phyloP scores from a whole-genome alignment of 2,113 vertebrate species.

The Periophthalmodon schlosseri region DNA sequence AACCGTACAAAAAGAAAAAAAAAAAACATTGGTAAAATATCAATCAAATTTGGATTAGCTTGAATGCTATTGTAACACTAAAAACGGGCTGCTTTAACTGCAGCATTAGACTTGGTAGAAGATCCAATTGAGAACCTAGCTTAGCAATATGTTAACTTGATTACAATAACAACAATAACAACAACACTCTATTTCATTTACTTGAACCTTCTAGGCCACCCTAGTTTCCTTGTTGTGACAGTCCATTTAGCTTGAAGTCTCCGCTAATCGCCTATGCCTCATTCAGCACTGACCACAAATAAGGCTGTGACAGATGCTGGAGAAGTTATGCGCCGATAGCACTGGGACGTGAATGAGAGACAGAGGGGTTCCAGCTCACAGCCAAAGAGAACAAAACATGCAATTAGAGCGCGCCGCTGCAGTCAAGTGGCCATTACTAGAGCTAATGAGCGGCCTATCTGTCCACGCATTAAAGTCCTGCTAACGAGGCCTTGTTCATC shows the following conservation, averaged over 20 bases:
- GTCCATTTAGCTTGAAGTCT: slow-evolving; percentile 58
- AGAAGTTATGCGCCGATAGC: slow-evolving; percentile 44
- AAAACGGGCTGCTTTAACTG: no score
- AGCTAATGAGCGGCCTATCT: slow-evolving; percentile 79
- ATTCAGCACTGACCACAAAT: slow-evolving; percentile 52
- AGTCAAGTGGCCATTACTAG: slow-evolving; percentile 77
- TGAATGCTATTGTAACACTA: no score
- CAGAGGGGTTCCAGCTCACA: slow-evolving; percentile 33
- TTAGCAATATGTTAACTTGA: background rate
- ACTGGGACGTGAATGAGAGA: slow-evolving; percentile 42
- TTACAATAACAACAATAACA: background rate
- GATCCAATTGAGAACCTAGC: no score
- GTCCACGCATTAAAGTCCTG: slow-evolving; percentile 72
- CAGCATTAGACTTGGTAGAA: no score
- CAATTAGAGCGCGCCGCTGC: slow-evolving; percentile 70
- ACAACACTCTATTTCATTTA: background rate
- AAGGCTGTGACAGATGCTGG: slow-evolving; percentile 58
- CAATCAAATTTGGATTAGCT: no score
- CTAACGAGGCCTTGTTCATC: slow-evolving; percentile 83
- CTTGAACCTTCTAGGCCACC: slow-evolving; percentile 27
- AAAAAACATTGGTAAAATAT: no score
- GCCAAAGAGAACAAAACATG: slow-evolving; percentile 71
- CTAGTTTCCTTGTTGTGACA: slow-evolving; percentile 62
- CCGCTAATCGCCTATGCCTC: slow-evolving; percentile 57
- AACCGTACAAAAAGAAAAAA: no score